Conservation (phyloP, 2,113 vertebrate species). For the Apteryx mantelli region DNA sequence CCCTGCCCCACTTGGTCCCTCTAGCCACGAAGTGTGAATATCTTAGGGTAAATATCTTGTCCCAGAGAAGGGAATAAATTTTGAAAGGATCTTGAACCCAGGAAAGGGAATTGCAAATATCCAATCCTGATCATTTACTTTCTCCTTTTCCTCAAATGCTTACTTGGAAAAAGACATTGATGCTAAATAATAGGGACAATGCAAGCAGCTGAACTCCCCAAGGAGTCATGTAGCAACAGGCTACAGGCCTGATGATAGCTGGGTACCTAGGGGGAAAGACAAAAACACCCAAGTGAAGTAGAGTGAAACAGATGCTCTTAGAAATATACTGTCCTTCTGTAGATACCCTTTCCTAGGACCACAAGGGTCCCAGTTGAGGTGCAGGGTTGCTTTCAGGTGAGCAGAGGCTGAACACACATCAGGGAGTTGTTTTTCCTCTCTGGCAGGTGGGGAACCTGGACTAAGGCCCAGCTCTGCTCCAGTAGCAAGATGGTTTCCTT, state of each 20-base stretch:
- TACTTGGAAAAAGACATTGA: background rate
- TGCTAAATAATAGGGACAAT: background rate
- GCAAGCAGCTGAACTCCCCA: background rate
- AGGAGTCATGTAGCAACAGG: background rate
- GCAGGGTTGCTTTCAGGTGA: rapidly evolving
- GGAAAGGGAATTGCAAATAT: background rate
- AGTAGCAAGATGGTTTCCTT: slow-evolving; percentile 53
- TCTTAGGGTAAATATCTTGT: background rate
- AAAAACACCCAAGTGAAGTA: background rate
- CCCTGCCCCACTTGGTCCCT: rapidly evolving
- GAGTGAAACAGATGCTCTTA: background rate
- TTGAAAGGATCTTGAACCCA: background rate
- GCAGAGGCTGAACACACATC: background rate
- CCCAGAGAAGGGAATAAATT: background rate
- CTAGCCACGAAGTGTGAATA: background rate
- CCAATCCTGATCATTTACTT: background rate
- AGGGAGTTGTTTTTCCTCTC: background rate
- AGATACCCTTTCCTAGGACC: background rate
- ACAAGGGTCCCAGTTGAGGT: too few relatives aligned
- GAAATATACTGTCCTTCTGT: background rate
- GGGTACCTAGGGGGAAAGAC: background rate
- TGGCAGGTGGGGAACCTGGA: slow-evolving; percentile 70
- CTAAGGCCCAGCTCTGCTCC: slow-evolving; percentile 34
- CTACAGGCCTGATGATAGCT: background rate
- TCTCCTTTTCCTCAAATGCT: background rate